Evolutionary conservation across 1,140 invertebrate genomes (phyloP), one percentile per base, ranked within the genome.

Genomic region (Hyphantria cunea): DNA sequence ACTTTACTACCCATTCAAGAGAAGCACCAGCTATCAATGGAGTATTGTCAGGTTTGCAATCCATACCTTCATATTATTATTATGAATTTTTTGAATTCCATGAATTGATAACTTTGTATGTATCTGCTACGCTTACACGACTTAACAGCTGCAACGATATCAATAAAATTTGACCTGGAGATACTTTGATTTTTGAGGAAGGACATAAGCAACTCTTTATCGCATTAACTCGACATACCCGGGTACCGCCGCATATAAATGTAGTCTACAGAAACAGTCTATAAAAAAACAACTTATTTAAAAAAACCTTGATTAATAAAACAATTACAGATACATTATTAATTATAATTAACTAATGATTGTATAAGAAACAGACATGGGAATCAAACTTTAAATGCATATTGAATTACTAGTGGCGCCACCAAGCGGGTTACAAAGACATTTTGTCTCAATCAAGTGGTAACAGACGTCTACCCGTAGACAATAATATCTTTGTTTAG

Each of bases 401-500:
- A 88, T 90, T 78, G 66, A 86, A 84, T 90, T 90, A 88, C 87
- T 74, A 76, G 80, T 88, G 87, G 87, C 87, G 87, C 87, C 87
- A 86, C 69, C 73, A 70, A 66, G 66, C 64, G 76, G 80, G 76
- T 80, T 82, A 89, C 86, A 90, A 90, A 90, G 87, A 65, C 85
- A 90, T 90, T 90, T 88, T 90, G 87, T 90, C 84, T 88, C 86
- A 82, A 76, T 89, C 87, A 86, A 88, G 85, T 90, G 83, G 88
- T 87, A 77, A 79, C 87, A 90, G 87, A 88, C 87, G 87, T 88
- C 86, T 86, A 85, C 76, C 72, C 56, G 85, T 84, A 89, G 82
- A 89, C 85, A 90, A 87, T 87, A 80, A 79, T 78, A 84, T 82
- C 85, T 80, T 86, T 89, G 85, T 89, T 69, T 70, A 66, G 73